Evolutionary conservation across 2,888 invertebrate genomes (phyloP), one percentile per base, ranked within the genome.

Genomic region (Apamea crenata): DNA sequence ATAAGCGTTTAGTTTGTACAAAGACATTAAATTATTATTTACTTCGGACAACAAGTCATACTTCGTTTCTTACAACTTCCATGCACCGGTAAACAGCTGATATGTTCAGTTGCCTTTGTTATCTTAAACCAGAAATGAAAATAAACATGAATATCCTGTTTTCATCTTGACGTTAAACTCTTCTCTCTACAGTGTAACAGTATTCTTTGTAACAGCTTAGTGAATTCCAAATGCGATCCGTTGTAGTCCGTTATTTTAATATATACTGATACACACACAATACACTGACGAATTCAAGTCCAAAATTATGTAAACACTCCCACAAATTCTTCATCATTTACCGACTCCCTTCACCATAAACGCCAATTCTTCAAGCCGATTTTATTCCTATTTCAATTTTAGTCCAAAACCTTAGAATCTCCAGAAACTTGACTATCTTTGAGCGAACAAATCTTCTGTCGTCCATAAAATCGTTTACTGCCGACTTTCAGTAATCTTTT

Each of bases 401-500:
- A 76, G 82, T 79, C 73, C 71, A 78, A 80, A 84, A 86, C 79
- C 81, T 69, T 40, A 74, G 63, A 66, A 59, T 68, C 25, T 56
- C 32, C 61, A 71, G 29, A 74, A 36, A 40, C 69, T 78, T 88
- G 81, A 85, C 86, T 74, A 82, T 82, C 77, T 87, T 75, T 59
- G 67, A 73, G 71, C 65, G 89, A 84, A 88, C 87, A 89, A 90
- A 90, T 90, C 89, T 86, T 88, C 82, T 81, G 77, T 63, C 70
- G 74, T 71, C 86, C 85, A 83, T 90, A 90, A 90, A 90, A 86
- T 67, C 80, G 74, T 90, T 90, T 90, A 90, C 87, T 88, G 83
- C 84, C 77, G 76, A 78, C 77, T 84, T 82, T 66, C 79, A 72
- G 82, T 89, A 87, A 90, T 88, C 84, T 90, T 90, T 90, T 90